These are phyloP conservation scores for Zosterops pallidus DNA, from an alignment of 2,113 vertebrate genomes.

Conservation along the genomic window DNA sequence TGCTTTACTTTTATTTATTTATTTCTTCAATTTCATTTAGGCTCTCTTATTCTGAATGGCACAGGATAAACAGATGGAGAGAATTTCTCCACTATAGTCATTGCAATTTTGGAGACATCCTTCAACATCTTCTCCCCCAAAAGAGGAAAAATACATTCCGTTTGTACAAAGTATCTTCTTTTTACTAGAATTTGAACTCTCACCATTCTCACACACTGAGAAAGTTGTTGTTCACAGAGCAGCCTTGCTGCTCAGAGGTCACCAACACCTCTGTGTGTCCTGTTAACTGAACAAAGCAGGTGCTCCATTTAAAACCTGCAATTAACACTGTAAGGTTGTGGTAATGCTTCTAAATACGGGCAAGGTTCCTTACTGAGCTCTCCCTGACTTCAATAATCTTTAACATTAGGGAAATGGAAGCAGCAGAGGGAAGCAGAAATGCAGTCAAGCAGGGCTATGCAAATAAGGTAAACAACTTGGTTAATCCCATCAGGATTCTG, in stretches of 20 bases:
- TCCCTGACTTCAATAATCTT: neutral
- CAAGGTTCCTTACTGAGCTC: neutral
- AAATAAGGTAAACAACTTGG: neutral
- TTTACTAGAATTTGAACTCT: neutral
- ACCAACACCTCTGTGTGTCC: no score
- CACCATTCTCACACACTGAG: neutral
- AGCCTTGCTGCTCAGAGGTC: neutral
- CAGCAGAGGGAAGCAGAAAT: neutral
- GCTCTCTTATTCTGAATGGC: neutral
- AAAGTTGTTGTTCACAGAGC: neutral
- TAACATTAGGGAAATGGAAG: neutral
- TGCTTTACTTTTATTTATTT: neutral
- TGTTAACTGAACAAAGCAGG: neutral
- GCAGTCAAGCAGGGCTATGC: neutral
- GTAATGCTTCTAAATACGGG: neutral
- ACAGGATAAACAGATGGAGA: neutral
- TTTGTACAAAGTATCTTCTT: neutral
- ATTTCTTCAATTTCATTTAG: neutral
- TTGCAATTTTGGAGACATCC: neutral
- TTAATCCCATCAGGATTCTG: neutral
- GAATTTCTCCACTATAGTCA: neutral
- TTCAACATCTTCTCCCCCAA: neutral
- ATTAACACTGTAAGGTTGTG: neutral
- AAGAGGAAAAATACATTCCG: neutral
- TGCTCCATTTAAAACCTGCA: neutral